A percentile compares a stretch with the other conserved stretches of the same genome.
Conservation (phyloP, 2,888 invertebrate genomes). For the Platycheirus albimanus region DNA sequence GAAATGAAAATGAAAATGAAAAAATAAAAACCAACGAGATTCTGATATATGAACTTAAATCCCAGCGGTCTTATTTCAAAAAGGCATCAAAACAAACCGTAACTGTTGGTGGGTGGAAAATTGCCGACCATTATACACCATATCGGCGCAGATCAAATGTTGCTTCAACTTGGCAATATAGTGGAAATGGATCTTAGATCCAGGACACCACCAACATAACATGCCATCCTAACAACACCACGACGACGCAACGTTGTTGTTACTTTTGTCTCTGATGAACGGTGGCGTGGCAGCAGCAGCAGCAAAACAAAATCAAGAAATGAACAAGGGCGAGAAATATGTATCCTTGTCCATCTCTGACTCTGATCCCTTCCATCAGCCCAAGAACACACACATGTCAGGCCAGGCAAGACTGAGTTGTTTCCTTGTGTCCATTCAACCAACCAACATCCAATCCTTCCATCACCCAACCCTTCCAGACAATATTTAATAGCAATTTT, state of each 20-base stretch:
- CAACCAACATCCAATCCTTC: not conserved
- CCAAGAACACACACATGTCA: conserved; percentile 21
- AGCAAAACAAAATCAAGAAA: conserved; percentile 36
- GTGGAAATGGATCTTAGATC: conserved; percentile 35
- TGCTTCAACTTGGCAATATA: conserved; percentile 47
- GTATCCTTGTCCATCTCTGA: conserved; percentile 42
- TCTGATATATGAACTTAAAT: conserved; percentile 75
- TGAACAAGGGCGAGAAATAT: conserved; percentile 65
- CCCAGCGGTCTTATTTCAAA: conserved; percentile 76
- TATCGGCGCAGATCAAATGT: conserved; percentile 72
- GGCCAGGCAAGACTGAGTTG: conserved; percentile 37
- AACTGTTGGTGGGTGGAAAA: conserved; percentile 62
- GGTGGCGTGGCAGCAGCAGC: not conserved
- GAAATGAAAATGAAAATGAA: conserved; percentile 20
- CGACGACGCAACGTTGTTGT: conserved; percentile 19
- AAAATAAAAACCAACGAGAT: conserved; percentile 56
- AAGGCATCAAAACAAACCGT: conserved; percentile 73
- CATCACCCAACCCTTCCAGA: not conserved
- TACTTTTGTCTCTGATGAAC: conserved; percentile 35
- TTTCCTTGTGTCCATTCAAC: conserved; percentile 35
- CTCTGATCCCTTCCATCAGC: conserved; percentile 52
- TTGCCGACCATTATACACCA: conserved; percentile 70
- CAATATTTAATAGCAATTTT: conserved; percentile 74
- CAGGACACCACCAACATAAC: not conserved
- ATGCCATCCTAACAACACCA: not conserved